Base-by-base conservation (phyloP, 1,140 invertebrate species). In the Drosophila mauritiana region DNA sequence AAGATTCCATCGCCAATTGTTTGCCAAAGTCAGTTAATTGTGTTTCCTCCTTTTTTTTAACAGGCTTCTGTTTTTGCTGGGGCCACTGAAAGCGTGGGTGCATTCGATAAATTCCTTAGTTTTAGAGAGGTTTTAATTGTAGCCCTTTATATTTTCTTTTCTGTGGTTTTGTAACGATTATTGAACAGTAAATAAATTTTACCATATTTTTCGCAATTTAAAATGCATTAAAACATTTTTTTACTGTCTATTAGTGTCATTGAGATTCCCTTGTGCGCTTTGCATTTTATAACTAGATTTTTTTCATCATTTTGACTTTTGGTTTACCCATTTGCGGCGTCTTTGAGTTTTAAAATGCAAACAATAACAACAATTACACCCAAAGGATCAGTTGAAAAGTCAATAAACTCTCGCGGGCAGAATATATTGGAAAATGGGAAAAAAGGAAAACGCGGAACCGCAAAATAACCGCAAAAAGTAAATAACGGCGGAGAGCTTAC, bases 331-430 rank as follows among this genome's bases (percentile, higher is more conserved):
- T 39, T 62, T 37, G 34, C 11, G 34, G 57, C 17, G 8, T 45
- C 63, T 58, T 65, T 62, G 52, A 13, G 31, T 40, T 39, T 74
- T 70, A 62, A 83, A 83, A 84, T 85, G 77, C 82, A 80, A 85
- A 75, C 78, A 81, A 86, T 80, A 80, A 83, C 84, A 78, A 73
- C 69, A 89, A 89, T 89, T 84, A 84, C 84, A 89, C 84, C 84
- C 84, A 84, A 84, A 89, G 84, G 84, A 89, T 89, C 84, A 89
- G 84, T 89, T 89, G 78, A 80, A 83, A 89, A 89, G 84, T 89
- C 84, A 89, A 89, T 89, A 83, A 80, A 78, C 69, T 68, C 57
- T 25, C 59, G 48, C 34, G 27, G 62, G 56, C 45, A 54, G 57
- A 48, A 46, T 11, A 36, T 67, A 63, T 67, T 37, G 68, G 49